These are phyloP conservation scores for Eurystomus glaucurus DNA, from an alignment of 2,797 vertebrate genomes.

Conservation along the genomic window DNA sequence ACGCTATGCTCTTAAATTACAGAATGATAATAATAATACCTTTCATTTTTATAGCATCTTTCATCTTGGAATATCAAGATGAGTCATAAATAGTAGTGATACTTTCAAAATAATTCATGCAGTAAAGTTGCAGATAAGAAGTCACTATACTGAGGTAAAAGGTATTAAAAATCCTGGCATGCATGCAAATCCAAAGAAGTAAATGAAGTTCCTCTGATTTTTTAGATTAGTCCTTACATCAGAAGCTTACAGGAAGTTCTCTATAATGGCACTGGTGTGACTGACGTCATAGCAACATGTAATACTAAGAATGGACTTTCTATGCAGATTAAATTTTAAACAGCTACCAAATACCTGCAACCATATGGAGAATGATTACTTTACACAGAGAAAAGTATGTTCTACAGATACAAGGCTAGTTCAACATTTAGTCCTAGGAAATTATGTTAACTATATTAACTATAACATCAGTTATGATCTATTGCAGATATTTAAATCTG, in stretches of 20 bases:
- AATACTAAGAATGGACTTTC: neutral
- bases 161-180: neutral
- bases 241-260: neutral
- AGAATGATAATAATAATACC: neutral
- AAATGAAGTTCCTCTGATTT: rapidly evolving
- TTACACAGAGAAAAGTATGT: neutral
- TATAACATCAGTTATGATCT: neutral
- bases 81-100: neutral
- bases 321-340: neutral
- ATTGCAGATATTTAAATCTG: neutral
- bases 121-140: neutral
- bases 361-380: neutral
- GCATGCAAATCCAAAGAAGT: neutral
- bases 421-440: neutral
- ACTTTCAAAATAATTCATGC: neutral
- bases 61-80: neutral
- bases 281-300: neutral
- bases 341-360: neutral
- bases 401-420: neutral
- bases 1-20: neutral
- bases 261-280: neutral
- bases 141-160: neutral
- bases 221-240: neutral
- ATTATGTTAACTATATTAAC: neutral
- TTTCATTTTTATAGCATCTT: neutral